Evolutionary conservation across 2,888 invertebrate species (phyloP).

Genomic region (Panopea generosa): DNA sequence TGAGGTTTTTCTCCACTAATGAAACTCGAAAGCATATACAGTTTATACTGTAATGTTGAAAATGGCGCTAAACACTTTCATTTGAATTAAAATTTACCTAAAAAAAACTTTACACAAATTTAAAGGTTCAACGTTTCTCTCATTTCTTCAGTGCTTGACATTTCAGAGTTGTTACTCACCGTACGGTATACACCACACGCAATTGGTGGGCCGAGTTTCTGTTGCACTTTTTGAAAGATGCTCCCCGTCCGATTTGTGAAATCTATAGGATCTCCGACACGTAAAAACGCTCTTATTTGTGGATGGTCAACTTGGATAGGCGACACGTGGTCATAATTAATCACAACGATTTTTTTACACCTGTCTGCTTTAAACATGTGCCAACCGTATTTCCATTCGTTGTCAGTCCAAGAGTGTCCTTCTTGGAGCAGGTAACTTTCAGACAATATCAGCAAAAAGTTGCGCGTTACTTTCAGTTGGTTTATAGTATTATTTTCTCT

Average conservation of each 20-base stretch:
- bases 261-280: conserved; percentile 35
- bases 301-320: conserved; percentile 23
- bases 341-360: conserved; percentile 25
- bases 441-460: conserved; percentile 34
- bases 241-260: conserved; percentile 29
- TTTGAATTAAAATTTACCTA: too few relatives aligned
- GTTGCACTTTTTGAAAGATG: conserved; percentile 27
- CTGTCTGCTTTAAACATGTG: conserved; percentile 23
- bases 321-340: conserved; percentile 43
- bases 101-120: too few relatives aligned
- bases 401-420: conserved; percentile 24
- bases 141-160: too few relatives aligned
- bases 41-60: too few relatives aligned
- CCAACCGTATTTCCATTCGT: conserved; percentile 50
- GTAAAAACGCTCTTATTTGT: conserved; percentile 36
- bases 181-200: too few relatives aligned
- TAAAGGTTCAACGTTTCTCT: too few relatives aligned
- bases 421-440: conserved; percentile 27
- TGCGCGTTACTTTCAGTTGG: conserved; percentile 17
- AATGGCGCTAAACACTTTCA: too few relatives aligned
- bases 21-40: too few relatives aligned
- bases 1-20: too few relatives aligned
- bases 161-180: too few relatives aligned
- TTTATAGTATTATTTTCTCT: conserved; percentile 25
- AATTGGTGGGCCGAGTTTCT: conserved; percentile 34